These are phyloP conservation scores for Drosophila sucinea DNA, from an alignment of 1,140 invertebrate genomes.

Conservation along the genomic window DNA sequence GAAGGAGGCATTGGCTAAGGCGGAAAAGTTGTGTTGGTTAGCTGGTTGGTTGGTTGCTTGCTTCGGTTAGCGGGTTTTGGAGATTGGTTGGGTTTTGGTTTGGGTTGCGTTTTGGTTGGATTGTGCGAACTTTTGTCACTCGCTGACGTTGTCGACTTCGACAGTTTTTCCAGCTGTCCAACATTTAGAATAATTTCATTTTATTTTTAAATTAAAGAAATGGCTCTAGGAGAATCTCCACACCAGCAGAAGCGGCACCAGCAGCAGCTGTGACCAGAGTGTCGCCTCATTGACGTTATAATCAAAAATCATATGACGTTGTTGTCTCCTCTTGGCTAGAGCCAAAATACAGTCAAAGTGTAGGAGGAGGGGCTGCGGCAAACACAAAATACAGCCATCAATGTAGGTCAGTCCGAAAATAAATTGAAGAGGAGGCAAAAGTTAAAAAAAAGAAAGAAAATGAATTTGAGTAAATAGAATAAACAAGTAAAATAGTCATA, in stretches of 20 bases:
- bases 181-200: slow-evolving; percentile 49
- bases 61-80: not conserved
- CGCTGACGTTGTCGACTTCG: slow-evolving; percentile 30
- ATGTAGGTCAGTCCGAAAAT: slow-evolving; percentile 78
- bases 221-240: slow-evolving; percentile 30
- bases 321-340: slow-evolving; percentile 19
- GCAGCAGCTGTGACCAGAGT: slow-evolving; percentile 47
- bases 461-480: slow-evolving; percentile 54
- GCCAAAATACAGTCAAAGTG: slow-evolving; percentile 23
- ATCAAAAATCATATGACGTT: slow-evolving; percentile 72
- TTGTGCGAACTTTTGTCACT: slow-evolving; percentile 42
- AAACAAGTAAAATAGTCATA: slow-evolving; percentile 9
- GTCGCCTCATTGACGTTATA: slow-evolving; percentile 65
- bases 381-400: slow-evolving; percentile 36
- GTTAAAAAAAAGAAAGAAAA: slow-evolving; percentile 13
- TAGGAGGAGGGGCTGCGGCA: not conserved
- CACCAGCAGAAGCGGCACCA: slow-evolving; percentile 23
- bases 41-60: not conserved
- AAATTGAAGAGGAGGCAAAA: slow-evolving; percentile 40
- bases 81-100: not conserved
- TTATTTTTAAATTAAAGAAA: slow-evolving; percentile 45
- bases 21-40: slow-evolving; percentile 35
- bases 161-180: slow-evolving; percentile 55
- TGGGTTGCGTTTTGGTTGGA: not conserved
- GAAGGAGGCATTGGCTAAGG: slow-evolving; percentile 30